phyloP scores from a whole-genome alignment of 2,888 invertebrate genomes.

The Drosophila subsilvestris region DNA sequence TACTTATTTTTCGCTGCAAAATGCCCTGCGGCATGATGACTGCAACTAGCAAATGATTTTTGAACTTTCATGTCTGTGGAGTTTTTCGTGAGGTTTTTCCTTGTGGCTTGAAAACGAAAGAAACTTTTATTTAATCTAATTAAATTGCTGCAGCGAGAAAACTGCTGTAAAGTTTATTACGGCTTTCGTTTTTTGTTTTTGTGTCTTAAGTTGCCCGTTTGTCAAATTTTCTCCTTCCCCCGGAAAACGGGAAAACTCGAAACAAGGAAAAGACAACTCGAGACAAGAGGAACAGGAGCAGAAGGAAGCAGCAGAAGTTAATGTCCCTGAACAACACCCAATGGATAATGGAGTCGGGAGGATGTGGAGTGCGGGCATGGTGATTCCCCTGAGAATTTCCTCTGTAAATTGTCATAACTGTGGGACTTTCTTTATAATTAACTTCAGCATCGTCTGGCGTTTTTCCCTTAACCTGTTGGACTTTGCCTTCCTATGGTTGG shows the following conservation, averaged over 20 bases:
- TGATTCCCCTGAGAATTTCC: constrained; percentile 8
- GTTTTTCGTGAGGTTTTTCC: constrained; percentile 49
- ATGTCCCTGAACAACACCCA: constrained; percentile 57
- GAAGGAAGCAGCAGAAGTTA: constrained; percentile 58
- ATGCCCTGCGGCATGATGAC: constrained; percentile 37
- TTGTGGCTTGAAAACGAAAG: constrained; percentile 17
- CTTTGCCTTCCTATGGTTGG: constrained; percentile 17
- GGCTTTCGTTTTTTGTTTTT: constrained; percentile 31
- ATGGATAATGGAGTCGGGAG: constrained; percentile 10
- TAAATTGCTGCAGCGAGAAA: constrained; percentile 55
- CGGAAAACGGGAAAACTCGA: neutral
- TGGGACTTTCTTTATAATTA: constrained; percentile 51
- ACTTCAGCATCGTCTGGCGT: constrained; percentile 29
- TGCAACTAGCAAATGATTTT: constrained; percentile 62
- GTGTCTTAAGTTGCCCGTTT: constrained; percentile 18
- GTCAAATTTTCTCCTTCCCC: constrained; percentile 35
- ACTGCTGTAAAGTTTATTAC: constrained; percentile 57
- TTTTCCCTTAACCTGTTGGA: constrained; percentile 61
- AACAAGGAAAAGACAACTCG: neutral
- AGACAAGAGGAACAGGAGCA: constrained; percentile 3
- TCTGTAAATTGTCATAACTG: constrained; percentile 65
- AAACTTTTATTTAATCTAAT: constrained; percentile 66
- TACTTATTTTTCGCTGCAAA: constrained; percentile 34
- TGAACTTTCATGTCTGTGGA: constrained; percentile 11
- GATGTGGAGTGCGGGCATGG: neutral